Evolutionary conservation across 2,888 invertebrate species (phyloP).

Genomic region (Dynastes hyllus): DNA sequence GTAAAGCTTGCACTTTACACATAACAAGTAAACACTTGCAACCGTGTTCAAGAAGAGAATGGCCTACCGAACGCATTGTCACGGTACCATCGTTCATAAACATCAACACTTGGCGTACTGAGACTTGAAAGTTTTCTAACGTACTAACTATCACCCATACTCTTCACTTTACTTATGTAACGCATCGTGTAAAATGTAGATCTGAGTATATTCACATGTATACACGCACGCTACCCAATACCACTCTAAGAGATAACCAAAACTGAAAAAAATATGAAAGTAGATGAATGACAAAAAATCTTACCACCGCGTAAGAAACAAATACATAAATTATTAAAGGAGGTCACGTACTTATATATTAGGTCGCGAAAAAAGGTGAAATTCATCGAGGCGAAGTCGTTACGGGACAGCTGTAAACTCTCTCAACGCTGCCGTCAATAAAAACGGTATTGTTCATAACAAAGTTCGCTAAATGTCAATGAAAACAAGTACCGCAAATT

Average conservation of each 20-base stretch:
- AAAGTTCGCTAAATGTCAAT: conserved; percentile 33
- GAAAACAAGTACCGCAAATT: conserved; percentile 29
- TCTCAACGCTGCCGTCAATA: not conserved
- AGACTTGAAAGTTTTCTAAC: no score
- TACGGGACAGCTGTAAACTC: not conserved
- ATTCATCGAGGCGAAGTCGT: not conserved
- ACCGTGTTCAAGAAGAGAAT: no score
- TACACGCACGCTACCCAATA: not conserved
- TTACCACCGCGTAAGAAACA: not conserved
- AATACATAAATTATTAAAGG: conserved; percentile 4
- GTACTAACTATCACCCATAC: no score
- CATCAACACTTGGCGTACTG: no score
- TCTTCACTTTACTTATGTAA: not conserved
- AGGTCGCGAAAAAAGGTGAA: not conserved
- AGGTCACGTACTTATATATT: not conserved
- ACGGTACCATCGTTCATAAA: no score
- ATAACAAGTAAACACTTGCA: no score
- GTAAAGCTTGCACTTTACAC: no score
- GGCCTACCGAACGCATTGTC: no score
- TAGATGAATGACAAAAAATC: not conserved
- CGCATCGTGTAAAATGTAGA: not conserved
- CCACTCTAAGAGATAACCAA: not conserved
- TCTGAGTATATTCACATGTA: not conserved
- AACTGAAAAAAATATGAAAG: not conserved
- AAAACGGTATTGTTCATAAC: conserved; percentile 12